Base-by-base conservation (phyloP, 1,140 invertebrate genomes). In the Melitaea cinxia region DNA sequence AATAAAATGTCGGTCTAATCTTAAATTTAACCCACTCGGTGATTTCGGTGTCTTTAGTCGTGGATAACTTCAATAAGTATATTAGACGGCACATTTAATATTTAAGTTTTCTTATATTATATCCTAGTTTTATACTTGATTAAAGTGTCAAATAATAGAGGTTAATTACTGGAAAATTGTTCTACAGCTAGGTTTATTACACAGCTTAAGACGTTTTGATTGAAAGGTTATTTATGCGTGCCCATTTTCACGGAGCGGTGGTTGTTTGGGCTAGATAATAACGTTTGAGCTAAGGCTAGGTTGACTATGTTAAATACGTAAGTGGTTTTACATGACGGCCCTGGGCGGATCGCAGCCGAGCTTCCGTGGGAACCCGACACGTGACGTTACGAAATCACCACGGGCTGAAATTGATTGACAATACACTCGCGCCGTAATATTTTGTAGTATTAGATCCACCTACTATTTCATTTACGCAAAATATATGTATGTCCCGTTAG, bases 271-370 rank as follows among this genome's bases (percentile, higher is more conserved):
- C 81, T 88, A 86, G 82, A 86, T 89, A 88, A 85, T 87, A 83
- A 85, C 64, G 78, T 88, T 85, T 81, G 70, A 87, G 82, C 78
- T 82, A 89, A 88, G 78, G 72, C 78, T 88, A 82, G 78, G 80
- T n/a, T 85, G 76, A 77, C 72, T 87, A 84, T 81, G 81, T 87
- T 90, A 90, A 90, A 89, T 82, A 88, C 81, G 79, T 90, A 90
- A 90, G 88, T 85, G 88, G 82, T 72, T 68, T 75, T 77, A 81
- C 88, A 91, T 89, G 85, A 88, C 83, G 75, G 86, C 88, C 86
- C 78, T 72, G 73, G 86, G 88, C 88, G 78, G 75, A 73, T 76
- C 74, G 74, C 73, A 80, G 80, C 72, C 74, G 78, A 78, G 83
- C 88, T 90, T 90, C 85, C 86, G 85, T 91, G 88, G 86, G 88